phyloP scores from a whole-genome alignment of 2,888 invertebrate genomes.

The Philereme vetulata region DNA sequence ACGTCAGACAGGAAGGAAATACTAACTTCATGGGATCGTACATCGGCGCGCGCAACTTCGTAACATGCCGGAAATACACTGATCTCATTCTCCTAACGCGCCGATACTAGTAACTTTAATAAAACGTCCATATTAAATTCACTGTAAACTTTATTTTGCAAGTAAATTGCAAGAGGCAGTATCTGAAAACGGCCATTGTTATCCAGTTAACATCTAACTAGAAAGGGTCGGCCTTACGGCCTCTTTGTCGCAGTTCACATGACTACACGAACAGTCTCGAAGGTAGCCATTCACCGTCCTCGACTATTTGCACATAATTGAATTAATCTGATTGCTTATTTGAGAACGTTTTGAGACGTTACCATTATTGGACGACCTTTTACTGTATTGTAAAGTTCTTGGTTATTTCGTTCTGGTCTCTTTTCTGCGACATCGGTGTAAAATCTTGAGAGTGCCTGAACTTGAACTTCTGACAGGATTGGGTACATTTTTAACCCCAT shows the following conservation, averaged over 20 bases:
- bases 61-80: too few species aligned
- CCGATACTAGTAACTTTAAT: too few species aligned
- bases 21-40: too few species aligned
- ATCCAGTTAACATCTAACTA: constrained; percentile 13
- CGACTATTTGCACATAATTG: constrained; percentile 34
- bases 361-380: constrained; percentile 14
- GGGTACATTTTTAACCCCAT: too few species aligned
- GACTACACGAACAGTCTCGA: constrained; percentile 5
- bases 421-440: too few species aligned
- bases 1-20: too few species aligned
- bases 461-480: too few species aligned
- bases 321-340: constrained; percentile 35
- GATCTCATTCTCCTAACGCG: too few species aligned
- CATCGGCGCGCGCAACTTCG: too few species aligned
- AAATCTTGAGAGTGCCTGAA: too few species aligned
- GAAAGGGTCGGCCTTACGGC: constrained; percentile 16
- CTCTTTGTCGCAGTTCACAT: constrained; percentile 17
- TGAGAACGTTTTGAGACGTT: constrained; percentile 7
- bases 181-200: background rate
- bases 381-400: background rate
- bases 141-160: background rate
- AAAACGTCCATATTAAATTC: too few species aligned
- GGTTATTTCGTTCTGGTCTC: background rate
- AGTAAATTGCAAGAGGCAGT: background rate
- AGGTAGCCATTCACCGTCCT: constrained; percentile 32